phyloP scores from a whole-genome alignment of 2,797 vertebrate genomes.

The Thamnophis elegans region DNA sequence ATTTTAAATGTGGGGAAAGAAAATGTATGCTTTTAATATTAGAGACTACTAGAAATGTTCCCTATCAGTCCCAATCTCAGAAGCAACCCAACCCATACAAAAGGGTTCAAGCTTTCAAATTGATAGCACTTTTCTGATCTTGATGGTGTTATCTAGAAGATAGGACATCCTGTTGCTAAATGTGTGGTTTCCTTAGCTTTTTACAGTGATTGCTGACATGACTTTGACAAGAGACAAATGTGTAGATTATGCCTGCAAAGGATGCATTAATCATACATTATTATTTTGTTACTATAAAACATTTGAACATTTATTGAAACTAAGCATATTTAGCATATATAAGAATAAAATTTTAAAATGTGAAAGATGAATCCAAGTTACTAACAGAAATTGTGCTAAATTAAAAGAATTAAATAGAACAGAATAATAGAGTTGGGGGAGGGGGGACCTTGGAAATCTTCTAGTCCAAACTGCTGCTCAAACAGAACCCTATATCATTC shows the following conservation, averaged over 20 bases:
- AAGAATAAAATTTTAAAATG: background rate
- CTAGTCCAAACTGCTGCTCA: background rate
- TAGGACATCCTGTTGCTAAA: constrained; percentile 62
- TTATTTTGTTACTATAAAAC: background rate
- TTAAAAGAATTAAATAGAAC: background rate
- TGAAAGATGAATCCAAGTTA: background rate
- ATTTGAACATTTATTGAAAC: background rate
- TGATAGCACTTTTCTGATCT: constrained; percentile 51
- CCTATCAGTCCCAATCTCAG: constrained; percentile 49
- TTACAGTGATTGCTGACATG: constrained; percentile 43
- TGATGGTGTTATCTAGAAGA: constrained; percentile 62
- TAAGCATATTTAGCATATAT: background rate
- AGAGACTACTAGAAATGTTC: background rate
- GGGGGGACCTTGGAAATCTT: background rate
- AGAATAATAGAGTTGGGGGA: background rate
- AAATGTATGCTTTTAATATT: background rate
- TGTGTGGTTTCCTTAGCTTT: constrained; percentile 51
- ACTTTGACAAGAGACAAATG: background rate
- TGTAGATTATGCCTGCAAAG: accelerated
- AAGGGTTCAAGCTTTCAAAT: constrained; percentile 13
- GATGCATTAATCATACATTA: background rate
- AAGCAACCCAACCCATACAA: constrained; percentile 30
- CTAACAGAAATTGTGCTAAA: background rate
- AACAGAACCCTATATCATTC: background rate
- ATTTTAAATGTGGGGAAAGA: background rate